Evolutionary conservation across 2,113 vertebrate species (phyloP).

Genomic region (Poeciliopsis prolifica): DNA sequence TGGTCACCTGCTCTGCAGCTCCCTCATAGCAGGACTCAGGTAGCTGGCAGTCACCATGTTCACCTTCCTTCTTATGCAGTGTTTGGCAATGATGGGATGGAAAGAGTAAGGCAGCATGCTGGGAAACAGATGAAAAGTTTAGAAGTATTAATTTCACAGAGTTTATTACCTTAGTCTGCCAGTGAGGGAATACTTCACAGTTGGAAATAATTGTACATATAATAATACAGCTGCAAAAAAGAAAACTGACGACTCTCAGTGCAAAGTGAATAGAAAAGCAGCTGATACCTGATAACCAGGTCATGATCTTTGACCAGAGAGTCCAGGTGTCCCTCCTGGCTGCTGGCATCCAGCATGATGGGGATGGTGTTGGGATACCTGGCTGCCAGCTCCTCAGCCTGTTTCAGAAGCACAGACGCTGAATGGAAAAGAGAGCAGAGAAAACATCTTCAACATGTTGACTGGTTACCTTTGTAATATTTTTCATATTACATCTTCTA

Average conservation of each 20-base stretch:
- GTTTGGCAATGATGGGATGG: conserved; percentile 90
- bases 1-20: conserved; percentile 88
- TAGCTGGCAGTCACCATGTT: conserved; percentile 97
- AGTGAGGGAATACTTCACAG: too few species aligned
- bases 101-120: conserved; percentile 89
- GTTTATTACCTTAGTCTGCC: too few species aligned
- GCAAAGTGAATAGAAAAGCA: too few species aligned
- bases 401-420: conserved; percentile 86
- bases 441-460: too few species aligned
- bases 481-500: too few species aligned
- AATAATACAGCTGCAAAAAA: neutral
- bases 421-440: conserved; percentile 1
- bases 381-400: conserved; percentile 85
- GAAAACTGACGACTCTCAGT: neutral
- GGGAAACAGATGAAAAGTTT: conserved; percentile 10
- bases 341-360: conserved; percentile 82
- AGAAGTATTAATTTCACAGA: neutral
- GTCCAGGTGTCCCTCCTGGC: conserved; percentile 83
- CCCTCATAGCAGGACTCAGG: conserved; percentile 89
- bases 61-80: conserved; percentile 89
- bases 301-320: conserved; percentile 89
- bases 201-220: neutral
- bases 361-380: conserved; percentile 86
- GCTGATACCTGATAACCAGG: conserved; percentile 90
- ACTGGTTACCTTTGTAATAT: too few species aligned